Base-by-base conservation (phyloP, 1,140 invertebrate species). In the Papilio machaon region DNA sequence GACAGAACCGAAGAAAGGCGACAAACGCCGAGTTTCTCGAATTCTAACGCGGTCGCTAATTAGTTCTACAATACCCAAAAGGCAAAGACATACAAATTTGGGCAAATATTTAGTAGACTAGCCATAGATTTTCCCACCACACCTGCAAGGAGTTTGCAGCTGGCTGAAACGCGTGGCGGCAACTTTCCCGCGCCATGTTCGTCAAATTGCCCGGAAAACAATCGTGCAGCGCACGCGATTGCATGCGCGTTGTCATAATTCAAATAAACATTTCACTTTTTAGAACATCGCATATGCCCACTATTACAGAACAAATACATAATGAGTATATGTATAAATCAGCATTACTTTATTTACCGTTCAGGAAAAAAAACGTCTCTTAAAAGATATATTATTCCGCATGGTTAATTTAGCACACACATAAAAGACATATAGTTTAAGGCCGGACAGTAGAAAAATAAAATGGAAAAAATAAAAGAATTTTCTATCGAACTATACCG, bases 181-280 rank as follows among this genome's bases (percentile, higher is more conserved):
- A 81, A 87, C 89, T 89, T 89, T 90, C 86, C 83, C 83, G 82
- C 81, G 83, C 89, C 88, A 89, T 91, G 91, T 91, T 89, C 84
- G 90, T 88, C 85, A 86, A 89, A 85, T 87, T 83, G 83, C 83
- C 82, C 81, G 86, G 81, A 88, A 88, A 90, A 86, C 85, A 83
- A 86, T 87, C 80, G 82, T 74, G 73, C 49, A 83, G 77, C 54
- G 83, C 87, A 90, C 86, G 87, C 87, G 84, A 91, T 90, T 82
- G 89, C 90, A 85, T 91, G 87, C 19, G 46, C 76, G 73, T 35
- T 19, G 80, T 83, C 82, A 13, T 15, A 52, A 6, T 76, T 76
- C 46, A 75, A 47, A 75, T 30, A 75, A 38, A 38, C n/a, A 75
- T 19, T 75, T 75, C 46, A 7, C 19, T 49, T 30, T 75, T 76